These are phyloP conservation scores for Ceyx margarethae DNA, from an alignment of 2,113 vertebrate species.

Conservation along the genomic window DNA sequence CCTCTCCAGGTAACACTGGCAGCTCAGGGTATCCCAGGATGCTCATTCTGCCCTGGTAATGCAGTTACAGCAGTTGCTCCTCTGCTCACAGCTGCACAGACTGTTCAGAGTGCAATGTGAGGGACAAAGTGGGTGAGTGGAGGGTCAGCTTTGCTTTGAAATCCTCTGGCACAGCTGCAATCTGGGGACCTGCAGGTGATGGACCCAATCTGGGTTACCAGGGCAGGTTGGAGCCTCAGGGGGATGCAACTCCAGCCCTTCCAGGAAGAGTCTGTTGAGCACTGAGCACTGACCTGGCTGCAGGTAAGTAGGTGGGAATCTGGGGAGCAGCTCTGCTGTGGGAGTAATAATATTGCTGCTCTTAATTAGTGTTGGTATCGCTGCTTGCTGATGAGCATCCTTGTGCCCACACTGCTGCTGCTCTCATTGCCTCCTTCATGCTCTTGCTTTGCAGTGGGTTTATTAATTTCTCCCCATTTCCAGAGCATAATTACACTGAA, in stretches of 20 bases:
- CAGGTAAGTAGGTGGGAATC: background rate
- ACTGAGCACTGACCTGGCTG: background rate
- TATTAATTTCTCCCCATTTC: background rate
- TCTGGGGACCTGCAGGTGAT: background rate
- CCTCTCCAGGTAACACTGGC: background rate
- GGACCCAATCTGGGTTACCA: background rate
- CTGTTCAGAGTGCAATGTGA: background rate
- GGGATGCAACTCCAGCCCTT: accelerated
- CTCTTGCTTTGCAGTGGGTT: background rate
- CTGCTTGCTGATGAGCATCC: background rate
- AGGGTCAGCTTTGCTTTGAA: background rate
- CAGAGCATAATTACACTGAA: background rate
- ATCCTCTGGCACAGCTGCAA: background rate
- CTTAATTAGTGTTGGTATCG: background rate
- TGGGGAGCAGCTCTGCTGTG: background rate
- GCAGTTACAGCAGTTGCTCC: background rate
- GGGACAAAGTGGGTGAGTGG: background rate
- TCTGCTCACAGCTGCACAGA: background rate
- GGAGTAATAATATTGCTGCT: background rate
- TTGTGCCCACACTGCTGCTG: background rate
- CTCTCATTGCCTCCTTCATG: background rate
- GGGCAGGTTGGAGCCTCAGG: accelerated
- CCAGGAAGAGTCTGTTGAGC: accelerated
- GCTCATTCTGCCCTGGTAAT: background rate
- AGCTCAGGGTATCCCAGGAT: background rate